Conservation (phyloP, 2,888 invertebrate species). For the Chorisops tibialis region DNA sequence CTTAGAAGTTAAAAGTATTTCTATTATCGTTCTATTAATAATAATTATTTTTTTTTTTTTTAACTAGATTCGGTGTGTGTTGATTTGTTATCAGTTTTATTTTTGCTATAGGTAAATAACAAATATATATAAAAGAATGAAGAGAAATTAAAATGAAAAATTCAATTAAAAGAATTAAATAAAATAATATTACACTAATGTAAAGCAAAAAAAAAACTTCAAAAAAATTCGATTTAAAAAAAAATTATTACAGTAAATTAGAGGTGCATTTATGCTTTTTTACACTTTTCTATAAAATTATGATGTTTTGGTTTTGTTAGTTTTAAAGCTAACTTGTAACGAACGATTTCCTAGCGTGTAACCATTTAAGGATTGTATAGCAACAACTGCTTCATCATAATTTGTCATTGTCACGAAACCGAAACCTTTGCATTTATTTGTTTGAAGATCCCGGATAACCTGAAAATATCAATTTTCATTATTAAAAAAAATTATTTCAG, state of each 20-base stretch:
- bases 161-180: background rate
- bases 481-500: too few relatives aligned
- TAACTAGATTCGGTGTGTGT: slow-evolving; percentile 10
- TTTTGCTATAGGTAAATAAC: too few relatives aligned
- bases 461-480: too few relatives aligned
- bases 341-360: slow-evolving; percentile 93
- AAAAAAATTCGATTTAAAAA: background rate
- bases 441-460: slow-evolving; percentile 91
- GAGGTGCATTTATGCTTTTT: background rate
- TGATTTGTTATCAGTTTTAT: background rate
- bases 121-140: too few relatives aligned
- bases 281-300: slow-evolving; percentile 42
- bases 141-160: too few relatives aligned
- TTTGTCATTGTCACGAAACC: slow-evolving; percentile 98
- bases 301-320: slow-evolving; percentile 74
- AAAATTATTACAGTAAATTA: background rate
- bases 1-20: slow-evolving; percentile 21
- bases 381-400: slow-evolving; percentile 94
- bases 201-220: background rate
- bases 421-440: slow-evolving; percentile 97
- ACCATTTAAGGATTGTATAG: slow-evolving; percentile 94
- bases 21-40: slow-evolving; percentile 2
- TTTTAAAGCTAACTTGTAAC: slow-evolving; percentile 97
- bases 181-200: background rate
- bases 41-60: slow-evolving; percentile 7